Conservation (phyloP, 2,797 vertebrate genomes). For the Pagetopsis macropterus region DNA sequence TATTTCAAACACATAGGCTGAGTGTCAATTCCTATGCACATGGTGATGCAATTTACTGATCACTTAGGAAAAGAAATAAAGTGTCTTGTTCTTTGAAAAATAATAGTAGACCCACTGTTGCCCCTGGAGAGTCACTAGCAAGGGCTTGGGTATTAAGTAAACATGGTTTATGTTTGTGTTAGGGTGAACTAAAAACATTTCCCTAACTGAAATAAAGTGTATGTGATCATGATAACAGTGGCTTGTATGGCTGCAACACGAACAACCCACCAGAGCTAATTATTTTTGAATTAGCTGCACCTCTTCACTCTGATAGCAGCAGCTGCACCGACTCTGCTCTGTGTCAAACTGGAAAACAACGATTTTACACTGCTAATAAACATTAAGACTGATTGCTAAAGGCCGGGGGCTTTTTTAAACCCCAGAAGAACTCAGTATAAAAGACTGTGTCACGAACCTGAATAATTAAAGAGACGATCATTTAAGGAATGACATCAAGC, state of each 20-base stretch:
- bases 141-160: not conserved
- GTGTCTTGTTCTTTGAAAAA: not conserved
- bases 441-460: conserved; percentile 29
- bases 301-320: conserved; percentile 30
- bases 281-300: conserved; percentile 57
- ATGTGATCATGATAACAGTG: conserved; percentile 37
- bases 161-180: conserved; percentile 1
- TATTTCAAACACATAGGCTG: not conserved
- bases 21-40: not conserved
- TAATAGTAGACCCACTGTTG: not conserved
- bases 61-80: too few species aligned
- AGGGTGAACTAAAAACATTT: not conserved
- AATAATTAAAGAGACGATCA: conserved; percentile 39
- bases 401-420: conserved; percentile 17
- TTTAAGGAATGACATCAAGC: conserved; percentile 32
- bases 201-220: not conserved
- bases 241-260: conserved; percentile 3
- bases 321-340: conserved; percentile 31
- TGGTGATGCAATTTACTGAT: not conserved
- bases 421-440: conserved; percentile 6
- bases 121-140: not conserved
- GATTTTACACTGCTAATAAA: conserved; percentile 43
- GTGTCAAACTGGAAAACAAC: conserved; percentile 36
- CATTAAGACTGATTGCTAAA: conserved; percentile 12
- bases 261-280: conserved; percentile 33